Percentiles rank a stretch among this genome's conserved stretches.
Evolutionary conservation across 2,888 invertebrate species (phyloP).

Genomic region (Cerastis leucographa): DNA sequence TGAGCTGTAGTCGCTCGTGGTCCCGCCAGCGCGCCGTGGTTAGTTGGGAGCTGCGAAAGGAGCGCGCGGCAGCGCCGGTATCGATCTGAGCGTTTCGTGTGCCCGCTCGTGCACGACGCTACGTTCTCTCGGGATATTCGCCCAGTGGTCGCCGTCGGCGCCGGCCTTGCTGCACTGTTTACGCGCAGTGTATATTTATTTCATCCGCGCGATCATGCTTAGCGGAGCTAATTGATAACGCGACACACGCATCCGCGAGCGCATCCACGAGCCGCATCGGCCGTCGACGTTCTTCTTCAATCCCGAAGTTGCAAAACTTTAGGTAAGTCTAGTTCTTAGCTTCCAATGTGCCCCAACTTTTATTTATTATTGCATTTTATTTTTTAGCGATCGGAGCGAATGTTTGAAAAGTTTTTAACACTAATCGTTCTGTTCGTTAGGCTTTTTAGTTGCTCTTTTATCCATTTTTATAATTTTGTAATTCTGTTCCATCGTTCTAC

Average conservation of each 20-base stretch:
- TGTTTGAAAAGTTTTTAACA: slow-evolving; percentile 56
- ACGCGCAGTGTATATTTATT: slow-evolving; percentile 84
- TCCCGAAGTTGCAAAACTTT: slow-evolving; percentile 71
- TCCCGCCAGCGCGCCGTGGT: slow-evolving; percentile 64
- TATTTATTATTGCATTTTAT: slow-evolving; percentile 51
- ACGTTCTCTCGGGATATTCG: slow-evolving; percentile 88
- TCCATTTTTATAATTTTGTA: slow-evolving; percentile 49
- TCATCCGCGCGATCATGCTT: slow-evolving; percentile 86
- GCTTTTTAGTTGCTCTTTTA: slow-evolving; percentile 41
- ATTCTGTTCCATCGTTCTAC: slow-evolving; percentile 49
- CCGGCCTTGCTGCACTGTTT: slow-evolving; percentile 88
- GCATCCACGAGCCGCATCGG: slow-evolving; percentile 72
- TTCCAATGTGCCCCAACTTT: slow-evolving; percentile 46
- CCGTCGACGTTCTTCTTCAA: slow-evolving; percentile 73
- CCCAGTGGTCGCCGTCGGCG: slow-evolving; percentile 88
- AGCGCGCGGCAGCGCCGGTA: slow-evolving; percentile 85
- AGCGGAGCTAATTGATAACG: slow-evolving; percentile 84
- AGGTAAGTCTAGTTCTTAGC: slow-evolving; percentile 69
- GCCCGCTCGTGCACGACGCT: slow-evolving; percentile 86
- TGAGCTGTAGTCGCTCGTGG: slow-evolving; percentile 66
- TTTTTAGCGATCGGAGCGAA: slow-evolving; percentile 65
- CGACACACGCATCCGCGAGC: slow-evolving; percentile 78
- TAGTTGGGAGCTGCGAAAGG: slow-evolving; percentile 81
- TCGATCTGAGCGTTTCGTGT: slow-evolving; percentile 87
- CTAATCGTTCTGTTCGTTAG: slow-evolving; percentile 26